A percentile compares a stretch with the other conserved stretches of the same genome.
Conservation (phyloP, 2,888 invertebrate genomes). For the Drosophila atroscutellata region DNA sequence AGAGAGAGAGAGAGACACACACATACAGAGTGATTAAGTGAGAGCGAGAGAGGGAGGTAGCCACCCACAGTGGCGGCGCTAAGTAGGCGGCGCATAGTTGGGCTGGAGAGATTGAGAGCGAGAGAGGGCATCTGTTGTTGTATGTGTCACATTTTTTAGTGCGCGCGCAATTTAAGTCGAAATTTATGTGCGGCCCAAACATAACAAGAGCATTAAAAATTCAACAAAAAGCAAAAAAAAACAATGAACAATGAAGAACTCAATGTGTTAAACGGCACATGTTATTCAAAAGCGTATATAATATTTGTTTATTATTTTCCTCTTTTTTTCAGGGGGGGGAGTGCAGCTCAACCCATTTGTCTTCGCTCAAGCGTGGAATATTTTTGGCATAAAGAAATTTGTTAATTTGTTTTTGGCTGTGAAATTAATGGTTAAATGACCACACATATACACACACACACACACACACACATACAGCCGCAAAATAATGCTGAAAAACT, state of each 20-base stretch:
- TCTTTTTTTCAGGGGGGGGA: conserved; percentile 1
- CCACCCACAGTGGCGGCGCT: conserved; percentile 74
- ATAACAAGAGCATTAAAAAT: conserved; percentile 56
- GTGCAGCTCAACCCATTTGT: conserved; percentile 71
- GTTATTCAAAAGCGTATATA: conserved; percentile 73
- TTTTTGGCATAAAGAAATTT: conserved; percentile 75
- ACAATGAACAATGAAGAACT: conserved; percentile 35
- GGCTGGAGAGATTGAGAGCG: conserved; percentile 1
- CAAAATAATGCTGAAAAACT: conserved; percentile 68
- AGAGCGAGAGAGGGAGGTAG: conserved; percentile 16
- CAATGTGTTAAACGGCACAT: conserved; percentile 83
- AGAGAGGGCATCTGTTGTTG: conserved; percentile 17
- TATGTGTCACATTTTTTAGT: conserved; percentile 58
- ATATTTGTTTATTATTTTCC: conserved; percentile 57
- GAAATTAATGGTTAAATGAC: conserved; percentile 66
- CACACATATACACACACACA: conserved; percentile 6
- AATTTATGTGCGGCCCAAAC: conserved; percentile 67
- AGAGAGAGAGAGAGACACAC: conserved; percentile 2
- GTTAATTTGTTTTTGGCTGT: conserved; percentile 66
- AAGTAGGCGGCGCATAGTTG: conserved; percentile 69
- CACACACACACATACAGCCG: conserved; percentile 6
- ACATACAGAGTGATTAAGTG: not conserved
- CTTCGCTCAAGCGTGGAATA: conserved; percentile 78
- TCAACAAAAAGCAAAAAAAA: conserved; percentile 7
- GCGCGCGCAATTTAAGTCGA: conserved; percentile 82